Percentiles rank a stretch among this genome's conserved stretches.
These are phyloP conservation scores for Calonectris borealis DNA, from an alignment of 2,113 vertebrate genomes.

Conservation along the genomic window DNA sequence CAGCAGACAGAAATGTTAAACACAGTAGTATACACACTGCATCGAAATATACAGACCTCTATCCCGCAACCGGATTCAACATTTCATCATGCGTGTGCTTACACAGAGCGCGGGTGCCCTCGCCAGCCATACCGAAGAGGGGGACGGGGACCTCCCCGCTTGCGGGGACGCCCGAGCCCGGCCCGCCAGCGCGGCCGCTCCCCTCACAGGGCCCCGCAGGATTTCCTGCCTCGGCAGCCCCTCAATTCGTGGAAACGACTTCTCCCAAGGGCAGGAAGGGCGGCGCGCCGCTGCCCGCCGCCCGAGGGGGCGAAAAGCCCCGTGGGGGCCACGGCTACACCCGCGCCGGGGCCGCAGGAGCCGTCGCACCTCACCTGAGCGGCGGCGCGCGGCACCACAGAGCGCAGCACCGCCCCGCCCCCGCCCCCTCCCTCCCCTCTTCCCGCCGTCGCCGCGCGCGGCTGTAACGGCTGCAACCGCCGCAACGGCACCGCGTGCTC, in stretches of 20 bases:
- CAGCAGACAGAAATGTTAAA: background rate
- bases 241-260: background rate
- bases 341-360: no score
- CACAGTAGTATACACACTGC: accelerated
- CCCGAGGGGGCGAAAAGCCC: background rate
- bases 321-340: no score
- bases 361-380: background rate
- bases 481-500: no score
- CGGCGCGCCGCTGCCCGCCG: background rate
- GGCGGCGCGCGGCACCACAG: background rate
- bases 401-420: no score
- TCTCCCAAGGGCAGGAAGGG: background rate
- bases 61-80: accelerated
- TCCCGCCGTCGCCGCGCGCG: no score
- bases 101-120: background rate
- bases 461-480: no score
- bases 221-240: background rate
- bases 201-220: background rate
- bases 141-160: background rate
- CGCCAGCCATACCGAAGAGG: accelerated
- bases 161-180: background rate
- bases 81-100: accelerated
- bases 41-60: accelerated
- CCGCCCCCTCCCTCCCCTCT: no score
- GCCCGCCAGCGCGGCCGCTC: background rate